These are phyloP conservation scores for Tigriopus californicus DNA, from an alignment of 2,888 invertebrate genomes.

Conservation along the genomic window DNA sequence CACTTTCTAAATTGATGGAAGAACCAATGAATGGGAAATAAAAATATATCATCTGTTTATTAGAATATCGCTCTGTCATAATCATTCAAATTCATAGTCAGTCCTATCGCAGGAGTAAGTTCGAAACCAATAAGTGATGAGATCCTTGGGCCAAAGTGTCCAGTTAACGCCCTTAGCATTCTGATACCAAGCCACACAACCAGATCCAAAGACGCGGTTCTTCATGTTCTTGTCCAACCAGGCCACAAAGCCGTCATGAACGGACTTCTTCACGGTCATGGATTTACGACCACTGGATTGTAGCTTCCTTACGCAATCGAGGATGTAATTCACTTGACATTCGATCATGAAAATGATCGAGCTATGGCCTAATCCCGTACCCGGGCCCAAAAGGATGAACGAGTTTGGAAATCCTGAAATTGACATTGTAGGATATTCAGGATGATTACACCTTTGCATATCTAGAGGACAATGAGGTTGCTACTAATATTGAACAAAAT, in stretches of 20 bases:
- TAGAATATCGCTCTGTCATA: no score
- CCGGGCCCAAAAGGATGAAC: neutral
- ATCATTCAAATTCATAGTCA: neutral
- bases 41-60: no score
- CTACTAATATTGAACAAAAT: no score
- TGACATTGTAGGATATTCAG: no score
- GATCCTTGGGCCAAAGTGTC: neutral
- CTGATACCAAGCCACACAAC: neutral
- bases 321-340: neutral
- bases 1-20: no score
- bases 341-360: neutral
- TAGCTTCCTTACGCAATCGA: neutral
- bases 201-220: conserved; percentile 1
- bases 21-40: no score
- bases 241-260: no score
- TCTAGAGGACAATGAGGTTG: no score
- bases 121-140: neutral
- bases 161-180: neutral
- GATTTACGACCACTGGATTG: no score
- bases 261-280: no score
- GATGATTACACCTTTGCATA: no score
- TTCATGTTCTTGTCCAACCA: neutral
- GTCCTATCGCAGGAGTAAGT: neutral
- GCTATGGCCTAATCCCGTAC: conserved; percentile 4
- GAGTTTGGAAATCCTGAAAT: neutral